Evolutionary conservation across 2,797 vertebrate genomes (phyloP).

Genomic region (Pipistrellus nathusii): DNA sequence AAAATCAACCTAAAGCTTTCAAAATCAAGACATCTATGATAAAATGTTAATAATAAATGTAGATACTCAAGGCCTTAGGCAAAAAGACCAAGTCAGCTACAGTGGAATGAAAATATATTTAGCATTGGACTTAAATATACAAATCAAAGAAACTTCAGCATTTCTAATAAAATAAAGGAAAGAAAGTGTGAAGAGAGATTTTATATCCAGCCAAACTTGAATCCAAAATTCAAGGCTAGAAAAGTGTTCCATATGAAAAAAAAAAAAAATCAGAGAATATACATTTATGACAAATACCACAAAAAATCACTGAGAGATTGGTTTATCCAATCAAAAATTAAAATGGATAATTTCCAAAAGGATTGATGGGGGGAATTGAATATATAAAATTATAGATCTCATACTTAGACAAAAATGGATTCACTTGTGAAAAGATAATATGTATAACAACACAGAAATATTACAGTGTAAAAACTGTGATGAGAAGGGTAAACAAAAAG

Average conservation of each 20-base stretch:
- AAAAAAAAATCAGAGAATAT: background rate
- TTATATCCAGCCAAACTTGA: background rate
- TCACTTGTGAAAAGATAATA: background rate
- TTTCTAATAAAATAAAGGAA: background rate
- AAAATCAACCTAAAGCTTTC: background rate
- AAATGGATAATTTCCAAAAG: background rate
- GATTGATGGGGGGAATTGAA: background rate
- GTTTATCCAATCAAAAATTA: background rate
- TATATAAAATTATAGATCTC: background rate
- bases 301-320: background rate
- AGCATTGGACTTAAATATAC: background rate
- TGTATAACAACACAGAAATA: background rate
- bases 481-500: background rate
- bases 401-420: background rate
- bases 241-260: background rate
- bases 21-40: background rate
- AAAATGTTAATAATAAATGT: constrained; percentile 2
- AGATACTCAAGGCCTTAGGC: background rate
- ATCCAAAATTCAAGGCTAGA: background rate
- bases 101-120: background rate
- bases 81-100: background rate
- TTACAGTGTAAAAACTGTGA: background rate
- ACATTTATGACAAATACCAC: background rate
- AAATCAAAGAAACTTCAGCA: background rate
- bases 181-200: background rate